Conservation (phyloP, 2,888 invertebrate species). For the Drosophila histrio region DNA sequence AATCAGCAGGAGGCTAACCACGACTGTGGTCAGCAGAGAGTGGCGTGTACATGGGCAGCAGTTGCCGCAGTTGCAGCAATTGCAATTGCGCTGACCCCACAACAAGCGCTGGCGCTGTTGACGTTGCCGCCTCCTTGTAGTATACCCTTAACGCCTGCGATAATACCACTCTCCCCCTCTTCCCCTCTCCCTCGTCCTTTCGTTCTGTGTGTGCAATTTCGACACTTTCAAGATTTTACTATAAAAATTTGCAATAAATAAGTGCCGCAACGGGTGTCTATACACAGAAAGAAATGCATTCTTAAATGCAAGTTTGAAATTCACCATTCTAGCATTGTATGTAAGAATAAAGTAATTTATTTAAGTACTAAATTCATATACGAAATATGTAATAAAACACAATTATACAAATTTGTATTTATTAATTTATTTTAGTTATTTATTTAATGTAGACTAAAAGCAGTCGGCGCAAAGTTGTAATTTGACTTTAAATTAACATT, state of each 20-base stretch:
- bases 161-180: not conserved
- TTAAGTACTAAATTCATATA: too few species aligned
- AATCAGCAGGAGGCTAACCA: too few species aligned
- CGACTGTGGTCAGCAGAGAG: slow-evolving; percentile 45
- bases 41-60: slow-evolving; percentile 52
- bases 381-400: too few species aligned
- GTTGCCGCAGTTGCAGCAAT: slow-evolving; percentile 5
- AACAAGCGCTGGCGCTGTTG: slow-evolving; percentile 44
- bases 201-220: slow-evolving; percentile 51
- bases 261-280: slow-evolving; percentile 56
- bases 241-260: slow-evolving; percentile 79
- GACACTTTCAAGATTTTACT: slow-evolving; percentile 78
- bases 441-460: too few species aligned
- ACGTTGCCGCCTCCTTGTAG: slow-evolving; percentile 64
- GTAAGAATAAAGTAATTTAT: too few species aligned
- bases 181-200: not conserved
- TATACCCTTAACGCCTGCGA: slow-evolving; percentile 50
- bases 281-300: too few species aligned
- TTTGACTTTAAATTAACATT: too few species aligned
- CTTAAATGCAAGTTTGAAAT: too few species aligned
- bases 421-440: too few species aligned
- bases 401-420: too few species aligned
- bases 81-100: slow-evolving; percentile 49
- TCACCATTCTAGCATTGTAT: too few species aligned
- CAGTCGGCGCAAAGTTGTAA: too few species aligned